Percentiles rank a stretch among this genome's conserved stretches.
Conservation (phyloP, 2,797 vertebrate genomes). For the Pseudotriccus pelzelni region DNA sequence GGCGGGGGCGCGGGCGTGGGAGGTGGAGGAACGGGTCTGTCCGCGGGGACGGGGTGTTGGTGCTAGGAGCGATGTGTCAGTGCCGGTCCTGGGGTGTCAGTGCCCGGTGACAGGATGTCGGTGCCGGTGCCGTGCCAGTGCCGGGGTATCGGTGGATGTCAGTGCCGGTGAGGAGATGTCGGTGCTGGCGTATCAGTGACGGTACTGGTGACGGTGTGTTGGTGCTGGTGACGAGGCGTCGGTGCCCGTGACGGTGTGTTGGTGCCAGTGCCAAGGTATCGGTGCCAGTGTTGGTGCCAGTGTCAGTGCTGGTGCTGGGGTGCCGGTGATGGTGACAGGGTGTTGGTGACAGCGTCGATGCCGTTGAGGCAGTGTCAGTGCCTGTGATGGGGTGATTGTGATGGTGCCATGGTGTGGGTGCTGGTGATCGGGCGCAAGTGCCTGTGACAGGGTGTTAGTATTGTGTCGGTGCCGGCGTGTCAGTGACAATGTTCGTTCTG, state of each 20-base stretch:
- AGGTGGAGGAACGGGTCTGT: background rate
- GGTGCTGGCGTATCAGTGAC: too few relatives aligned
- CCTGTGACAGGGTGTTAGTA: background rate
- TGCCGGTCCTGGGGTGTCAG: background rate
- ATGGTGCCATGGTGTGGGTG: background rate
- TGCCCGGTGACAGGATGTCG: background rate
- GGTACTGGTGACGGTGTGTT: background rate
- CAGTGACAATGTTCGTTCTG: background rate
- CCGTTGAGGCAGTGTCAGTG: background rate
- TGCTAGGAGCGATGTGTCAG: background rate
- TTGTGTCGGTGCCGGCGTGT: background rate
- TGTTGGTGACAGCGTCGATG: background rate
- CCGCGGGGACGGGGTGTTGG: background rate
- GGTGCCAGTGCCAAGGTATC: background rate
- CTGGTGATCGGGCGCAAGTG: background rate
- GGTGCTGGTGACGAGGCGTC: background rate
- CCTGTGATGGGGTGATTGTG: background rate
- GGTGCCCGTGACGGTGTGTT: background rate
- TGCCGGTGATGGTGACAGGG: background rate
- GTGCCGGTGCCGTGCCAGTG: background rate
- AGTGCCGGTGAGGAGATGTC: background rate
- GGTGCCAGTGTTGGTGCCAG: background rate
- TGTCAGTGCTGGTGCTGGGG: background rate
- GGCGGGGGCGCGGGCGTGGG: too few relatives aligned
- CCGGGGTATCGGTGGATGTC: too few relatives aligned